Percentiles rank a stretch among this genome's conserved stretches.
Evolutionary conservation across 53 echinoderm and acorn worm species (phyloP).

Genomic region (Mesocentrotus franciscanus): DNA sequence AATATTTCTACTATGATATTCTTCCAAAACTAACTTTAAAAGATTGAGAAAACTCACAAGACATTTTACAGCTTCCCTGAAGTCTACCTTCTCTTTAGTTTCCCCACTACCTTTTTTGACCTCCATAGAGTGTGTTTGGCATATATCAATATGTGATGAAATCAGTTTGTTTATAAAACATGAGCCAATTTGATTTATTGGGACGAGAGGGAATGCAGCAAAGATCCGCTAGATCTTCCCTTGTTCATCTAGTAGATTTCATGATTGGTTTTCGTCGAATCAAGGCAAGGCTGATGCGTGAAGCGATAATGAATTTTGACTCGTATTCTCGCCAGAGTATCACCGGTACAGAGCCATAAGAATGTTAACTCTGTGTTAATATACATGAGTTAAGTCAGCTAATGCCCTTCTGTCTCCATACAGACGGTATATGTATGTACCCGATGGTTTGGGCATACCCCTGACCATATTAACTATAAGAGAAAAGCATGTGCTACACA

Average conservation of each 20-base stretch:
- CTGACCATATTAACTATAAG: too few relatives aligned
- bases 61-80: background rate
- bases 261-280: slow-evolving; percentile 13
- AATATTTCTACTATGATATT: too few relatives aligned
- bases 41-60: too few relatives aligned
- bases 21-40: too few relatives aligned
- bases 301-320: slow-evolving; percentile 1
- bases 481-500: too few relatives aligned
- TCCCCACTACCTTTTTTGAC: background rate
- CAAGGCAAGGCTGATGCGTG: background rate
- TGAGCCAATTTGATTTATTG: slow-evolving; percentile 36
- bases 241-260: background rate
- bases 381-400: too few relatives aligned
- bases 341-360: background rate
- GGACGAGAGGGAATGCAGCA: background rate
- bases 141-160: slow-evolving; percentile 16
- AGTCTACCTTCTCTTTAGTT: background rate
- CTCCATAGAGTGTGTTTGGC: background rate
- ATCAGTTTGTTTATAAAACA: slow-evolving; percentile 27
- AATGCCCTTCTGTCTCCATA: too few relatives aligned
- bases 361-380: background rate
- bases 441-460: too few relatives aligned
- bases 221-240: background rate
- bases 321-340: background rate
- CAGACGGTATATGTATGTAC: too few relatives aligned